Evolutionary conservation across 1,140 invertebrate genomes (phyloP), one percentile per base, ranked within the genome.

Genomic region (Sycophaga agraensis): DNA sequence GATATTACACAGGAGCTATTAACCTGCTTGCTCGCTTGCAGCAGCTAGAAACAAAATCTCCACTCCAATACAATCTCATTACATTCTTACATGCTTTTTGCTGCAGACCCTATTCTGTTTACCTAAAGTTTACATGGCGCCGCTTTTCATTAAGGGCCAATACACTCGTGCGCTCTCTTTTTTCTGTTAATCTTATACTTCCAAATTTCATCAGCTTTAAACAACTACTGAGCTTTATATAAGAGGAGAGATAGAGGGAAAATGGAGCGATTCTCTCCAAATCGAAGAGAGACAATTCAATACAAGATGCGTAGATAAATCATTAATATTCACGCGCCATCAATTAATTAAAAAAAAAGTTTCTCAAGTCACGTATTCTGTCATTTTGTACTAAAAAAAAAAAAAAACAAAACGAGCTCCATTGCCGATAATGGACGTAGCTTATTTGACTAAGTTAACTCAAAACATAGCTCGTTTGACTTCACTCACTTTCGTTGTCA

Each of bases 221-320:
- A 54, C 40, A 54, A 54, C 49, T 55, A 54, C 57, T 64, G 63
- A 53, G 51, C 48, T 59, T 53, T 39, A 59, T 46, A 40, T 42
- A 50, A 49, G 51, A 56, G 53, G 51, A 55, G 43, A 45, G 24
- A 55, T 59, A 50, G 49, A 55, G 50, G 50, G 43, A 43, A 50
- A 56, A 42, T 35, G 45, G 34, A 56, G 19, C 43, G 28, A 24
- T 59, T 49, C 57, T 64, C 56, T 65, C 51, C 58, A 61, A 54
- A 70, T 53, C 65, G 65, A 67, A 70, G 68, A 72, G 70, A 73
- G 70, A 74, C 68, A 67, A 72, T 66, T 65, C 65, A 70, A 74
- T 74, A 74, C 71, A 76, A 75, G 72, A 75, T 73, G 71, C 68
- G 65, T 73, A 73, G 72, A 74, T 67, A 64, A 50, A 37, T 48